phyloP scores from a whole-genome alignment of 2,888 invertebrate genomes.

The Caenorhabditis sp. region DNA sequence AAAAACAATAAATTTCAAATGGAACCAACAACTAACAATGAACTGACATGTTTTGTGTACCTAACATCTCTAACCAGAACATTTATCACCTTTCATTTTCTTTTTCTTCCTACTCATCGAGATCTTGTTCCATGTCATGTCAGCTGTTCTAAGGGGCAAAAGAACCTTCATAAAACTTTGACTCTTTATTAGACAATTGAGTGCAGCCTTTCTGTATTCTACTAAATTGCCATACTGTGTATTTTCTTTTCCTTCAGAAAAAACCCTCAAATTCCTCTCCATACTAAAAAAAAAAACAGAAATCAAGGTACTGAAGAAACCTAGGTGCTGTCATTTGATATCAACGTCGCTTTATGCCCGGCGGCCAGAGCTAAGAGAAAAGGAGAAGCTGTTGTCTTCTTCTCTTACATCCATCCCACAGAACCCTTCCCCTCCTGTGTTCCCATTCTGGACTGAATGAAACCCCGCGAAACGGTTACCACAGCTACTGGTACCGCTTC shows the following conservation, averaged over 20 bases:
- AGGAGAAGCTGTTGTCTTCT: conserved; percentile 49
- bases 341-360: conserved; percentile 62
- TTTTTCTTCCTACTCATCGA: conserved; percentile 2
- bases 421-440: too few species aligned
- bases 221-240: too few species aligned
- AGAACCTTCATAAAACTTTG: not conserved
- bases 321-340: conserved; percentile 60
- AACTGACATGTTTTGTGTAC: not conserved
- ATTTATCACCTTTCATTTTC: conserved; percentile 17
- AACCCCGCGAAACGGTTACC: conserved; percentile 58
- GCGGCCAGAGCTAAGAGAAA: conserved; percentile 39
- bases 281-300: conserved; percentile 20
- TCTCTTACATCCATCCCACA: conserved; percentile 45
- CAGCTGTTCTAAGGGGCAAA: conserved; percentile 24
- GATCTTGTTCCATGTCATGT: conserved; percentile 12
- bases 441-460: conserved; percentile 59
- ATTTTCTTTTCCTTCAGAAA: not conserved
- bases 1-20: conserved; percentile 1
- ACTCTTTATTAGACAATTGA: not conserved
- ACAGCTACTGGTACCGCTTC: conserved; percentile 49
- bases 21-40: not conserved
- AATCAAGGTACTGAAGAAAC: conserved; percentile 33
- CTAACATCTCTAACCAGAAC: not conserved
- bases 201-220: not conserved
- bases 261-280: too few species aligned